Evolutionary conservation across 2,888 invertebrate species (phyloP).

Genomic region (Amphimallon solstitiale): DNA sequence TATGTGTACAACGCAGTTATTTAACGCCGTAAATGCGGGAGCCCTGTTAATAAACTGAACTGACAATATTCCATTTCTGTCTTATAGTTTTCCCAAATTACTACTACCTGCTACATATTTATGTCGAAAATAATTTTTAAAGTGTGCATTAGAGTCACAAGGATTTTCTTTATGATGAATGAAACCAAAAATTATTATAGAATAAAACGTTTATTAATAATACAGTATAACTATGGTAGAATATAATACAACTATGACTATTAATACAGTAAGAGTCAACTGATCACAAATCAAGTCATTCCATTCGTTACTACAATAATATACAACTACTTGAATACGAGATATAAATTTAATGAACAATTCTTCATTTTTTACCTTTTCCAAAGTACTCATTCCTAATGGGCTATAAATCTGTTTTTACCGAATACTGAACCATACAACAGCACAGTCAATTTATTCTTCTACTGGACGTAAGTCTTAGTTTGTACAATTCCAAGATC

Average conservation of each 20-base stretch:
- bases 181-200: slow-evolving; percentile 34
- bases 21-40: too few relatives aligned
- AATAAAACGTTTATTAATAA: slow-evolving; percentile 43
- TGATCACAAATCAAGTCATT: slow-evolving; percentile 47
- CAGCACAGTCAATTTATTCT: not conserved
- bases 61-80: too few relatives aligned
- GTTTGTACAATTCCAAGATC: slow-evolving; percentile 40
- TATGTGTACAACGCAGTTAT: too few relatives aligned
- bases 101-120: too few relatives aligned
- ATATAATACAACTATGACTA: slow-evolving; percentile 42
- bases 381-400: slow-evolving; percentile 3
- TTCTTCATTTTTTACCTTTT: not conserved
- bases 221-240: slow-evolving; percentile 41
- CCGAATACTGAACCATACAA: slow-evolving; percentile 4
- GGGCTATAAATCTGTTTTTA: not conserved
- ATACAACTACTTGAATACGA: slow-evolving; percentile 37
- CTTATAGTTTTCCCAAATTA: too few relatives aligned
- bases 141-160: too few relatives aligned
- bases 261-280: slow-evolving; percentile 46
- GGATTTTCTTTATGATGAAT: not conserved
- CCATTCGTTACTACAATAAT: slow-evolving; percentile 35
- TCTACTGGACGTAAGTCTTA: slow-evolving; percentile 40
- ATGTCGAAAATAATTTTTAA: too few relatives aligned
- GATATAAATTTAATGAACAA: slow-evolving; percentile 31
- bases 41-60: too few relatives aligned